Evolutionary conservation across 1,140 invertebrate genomes (phyloP), one percentile per base, ranked within the genome.

Genomic region (Drosophila parabipectinata): DNA sequence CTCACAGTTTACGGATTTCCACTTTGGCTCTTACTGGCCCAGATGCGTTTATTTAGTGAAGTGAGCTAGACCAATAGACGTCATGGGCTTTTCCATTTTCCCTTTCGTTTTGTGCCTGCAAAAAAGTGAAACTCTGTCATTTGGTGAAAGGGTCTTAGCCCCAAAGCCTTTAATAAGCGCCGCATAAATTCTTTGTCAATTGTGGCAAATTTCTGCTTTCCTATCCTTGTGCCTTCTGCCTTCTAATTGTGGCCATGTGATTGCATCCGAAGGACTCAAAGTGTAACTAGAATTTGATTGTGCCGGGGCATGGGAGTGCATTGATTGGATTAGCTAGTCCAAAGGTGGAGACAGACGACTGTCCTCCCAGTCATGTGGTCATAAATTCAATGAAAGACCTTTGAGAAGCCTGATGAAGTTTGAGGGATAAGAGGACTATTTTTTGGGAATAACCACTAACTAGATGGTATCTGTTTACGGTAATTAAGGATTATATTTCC

Each of bases 161-260:
- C 47, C 41, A 76, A 87, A 87, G 82, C 83, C 83, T 79, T 87
- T 82, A 72, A 87, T 88, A 87, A 87, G 66, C 83, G 66, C 76
- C 75, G 76, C 78, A 87, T 87, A 76, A 87, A 87, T 88, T 87
- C 82, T 82, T 82, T 87, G 83, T 87, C 78, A 87, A 87, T 79
- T 87, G 82, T 87, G 82, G 78, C 66, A 87, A 81, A 79, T 87
- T 73, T 71, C 63, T 55, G 56, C 41, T 44, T 44, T 57, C 26
- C 26, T 14, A 50, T 50, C 24, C 32, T 37, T 8, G 50, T 52
- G 51, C 50, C 24, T 18, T 3, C 58, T 68, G 56, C 63, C 68
- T 55, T 66, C 73, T 85, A 83, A 83, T 83, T 83, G 75, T 83
- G 57, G 37, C 28, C 61, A 59, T 72, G 45, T 66, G 48, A 26